Base-by-base conservation (phyloP, 2,888 invertebrate species). In the Harpagoxenus sublaevis region DNA sequence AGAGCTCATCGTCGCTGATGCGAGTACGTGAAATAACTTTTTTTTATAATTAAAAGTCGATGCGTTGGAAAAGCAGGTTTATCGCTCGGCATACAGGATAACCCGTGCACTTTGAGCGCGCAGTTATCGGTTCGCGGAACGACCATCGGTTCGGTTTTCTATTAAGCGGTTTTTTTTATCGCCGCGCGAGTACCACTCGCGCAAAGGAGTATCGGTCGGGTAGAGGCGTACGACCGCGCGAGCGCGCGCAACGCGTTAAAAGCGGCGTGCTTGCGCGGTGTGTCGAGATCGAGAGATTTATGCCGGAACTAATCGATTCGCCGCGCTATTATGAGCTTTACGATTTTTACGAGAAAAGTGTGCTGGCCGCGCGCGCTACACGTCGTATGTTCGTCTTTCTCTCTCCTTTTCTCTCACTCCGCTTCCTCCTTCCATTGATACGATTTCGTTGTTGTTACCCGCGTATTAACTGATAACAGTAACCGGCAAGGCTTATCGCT, bases 241-340 rank as follows among this genome's bases (percentile, higher is more conserved):
- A 57, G 65, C 12, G 35, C 63, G n/a, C 35, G 75, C 55, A 31
- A 35, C 23, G 35, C 77, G 48, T 73, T 57, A 23, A 71, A 78
- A 79, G 39, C 48, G 35, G 48, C 23, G 8, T 55, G 42, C 57
- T 78, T 71, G 45, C 57, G 23, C 55, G 31, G 9, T 48, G 74
- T 53, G 57, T 68, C 60, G 48, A 60, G 74, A 57, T 74, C 74
- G 35, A 28, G 9, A 55, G 60, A 81, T 81, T 81, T 81, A 81
- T 81, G 74, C 75, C 75, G 75, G 74, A 60, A 81, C 75, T 73
- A 74, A 81, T 81, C 60, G 60, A 81, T 81, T 79, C 79, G 35
- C 39, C 23, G 23, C 55, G 60, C 75, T 48, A 60, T 73, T 73
- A 73, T 60, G 60, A 74, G 74, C 73, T 57, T 55, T 31, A 45